Evolutionary conservation across 2,888 invertebrate genomes (phyloP).

Genomic region (Chymomyza caudatula): DNA sequence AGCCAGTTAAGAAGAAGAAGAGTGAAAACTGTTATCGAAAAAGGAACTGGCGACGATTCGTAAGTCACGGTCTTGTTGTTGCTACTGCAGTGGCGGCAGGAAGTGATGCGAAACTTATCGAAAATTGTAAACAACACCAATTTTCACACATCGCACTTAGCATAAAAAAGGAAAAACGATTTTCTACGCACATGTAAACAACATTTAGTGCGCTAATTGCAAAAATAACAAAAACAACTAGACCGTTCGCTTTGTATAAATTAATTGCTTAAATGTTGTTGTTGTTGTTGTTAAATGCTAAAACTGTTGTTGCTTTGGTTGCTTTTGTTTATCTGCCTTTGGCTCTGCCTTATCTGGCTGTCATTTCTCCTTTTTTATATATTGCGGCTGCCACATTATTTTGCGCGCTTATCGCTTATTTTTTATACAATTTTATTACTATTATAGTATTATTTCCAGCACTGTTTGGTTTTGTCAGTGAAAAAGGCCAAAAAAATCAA

Average conservation of each 20-base stretch:
- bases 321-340: conserved; percentile 64
- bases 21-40: too few relatives aligned
- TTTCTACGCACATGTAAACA: conserved; percentile 65
- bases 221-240: conserved; percentile 26
- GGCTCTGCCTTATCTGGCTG: conserved; percentile 50
- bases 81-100: conserved; percentile 45
- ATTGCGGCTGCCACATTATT: conserved; percentile 27
- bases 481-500: not conserved
- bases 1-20: too few relatives aligned
- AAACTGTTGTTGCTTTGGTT: conserved; percentile 46
- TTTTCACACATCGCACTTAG: conserved; percentile 45
- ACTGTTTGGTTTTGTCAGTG: conserved; percentile 44
- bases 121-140: conserved; percentile 58
- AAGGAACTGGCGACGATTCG: too few relatives aligned
- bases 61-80: too few relatives aligned
- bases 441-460: conserved; percentile 39
- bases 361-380: conserved; percentile 39
- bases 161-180: conserved; percentile 48
- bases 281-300: conserved; percentile 56
- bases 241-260: conserved; percentile 10
- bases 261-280: conserved; percentile 6
- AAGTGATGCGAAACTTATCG: conserved; percentile 62
- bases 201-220: conserved; percentile 32
- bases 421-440: conserved; percentile 38
- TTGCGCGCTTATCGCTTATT: conserved; percentile 65